Evolutionary conservation across 2,888 invertebrate species (phyloP).

Genomic region (Polietes domitor): DNA sequence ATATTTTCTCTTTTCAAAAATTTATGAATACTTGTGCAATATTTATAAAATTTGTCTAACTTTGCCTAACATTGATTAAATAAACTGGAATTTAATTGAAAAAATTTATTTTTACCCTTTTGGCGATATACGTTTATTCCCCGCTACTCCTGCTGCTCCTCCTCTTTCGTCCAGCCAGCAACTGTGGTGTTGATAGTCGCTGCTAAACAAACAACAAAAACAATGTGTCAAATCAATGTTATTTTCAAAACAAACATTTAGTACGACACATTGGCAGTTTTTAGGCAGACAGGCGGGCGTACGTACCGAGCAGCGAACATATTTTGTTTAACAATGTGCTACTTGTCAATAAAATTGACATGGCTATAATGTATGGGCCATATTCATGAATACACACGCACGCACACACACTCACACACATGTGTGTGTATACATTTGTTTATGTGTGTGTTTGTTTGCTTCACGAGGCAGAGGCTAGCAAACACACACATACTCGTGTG

Average conservation of each 20-base stretch:
- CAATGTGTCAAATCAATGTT: conserved; percentile 53
- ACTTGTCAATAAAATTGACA: conserved; percentile 46
- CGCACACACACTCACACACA: neutral
- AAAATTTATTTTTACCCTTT: neutral
- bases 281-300: neutral
- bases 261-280: conserved; percentile 23
- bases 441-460: neutral
- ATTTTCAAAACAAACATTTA: conserved; percentile 47
- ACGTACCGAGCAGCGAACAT: neutral
- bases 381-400: neutral
- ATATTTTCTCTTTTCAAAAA: conserved; percentile 14
- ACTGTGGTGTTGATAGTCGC: neutral
- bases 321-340: conserved; percentile 34
- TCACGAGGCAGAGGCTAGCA: neutral
- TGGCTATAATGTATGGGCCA: conserved; percentile 28
- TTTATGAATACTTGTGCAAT: neutral
- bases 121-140: neutral
- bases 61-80: conserved; percentile 10
- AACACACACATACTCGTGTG: no score
- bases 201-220: conserved; percentile 32
- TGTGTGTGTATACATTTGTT: neutral
- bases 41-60: neutral
- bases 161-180: neutral
- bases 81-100: conserved; percentile 13
- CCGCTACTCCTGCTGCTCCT: neutral